phyloP scores from a whole-genome alignment of 2,888 invertebrate genomes.

The Patella depressa region DNA sequence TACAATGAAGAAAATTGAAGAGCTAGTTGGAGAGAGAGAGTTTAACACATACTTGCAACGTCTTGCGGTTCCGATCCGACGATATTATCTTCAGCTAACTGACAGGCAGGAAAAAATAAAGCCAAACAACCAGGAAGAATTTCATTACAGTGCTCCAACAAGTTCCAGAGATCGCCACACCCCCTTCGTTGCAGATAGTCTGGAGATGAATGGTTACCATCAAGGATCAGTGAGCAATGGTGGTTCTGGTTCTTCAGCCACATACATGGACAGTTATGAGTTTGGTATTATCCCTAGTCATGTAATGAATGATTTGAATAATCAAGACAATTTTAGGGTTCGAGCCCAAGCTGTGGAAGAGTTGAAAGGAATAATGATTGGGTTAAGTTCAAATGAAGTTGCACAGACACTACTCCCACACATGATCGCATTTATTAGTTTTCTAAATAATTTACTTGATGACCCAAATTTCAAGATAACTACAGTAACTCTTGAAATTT shows the following conservation, averaged over 20 bases:
- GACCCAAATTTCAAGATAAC: constrained; percentile 77
- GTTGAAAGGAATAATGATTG: constrained; percentile 74
- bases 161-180: constrained; percentile 19
- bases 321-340: constrained; percentile 76
- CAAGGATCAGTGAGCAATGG: constrained; percentile 10
- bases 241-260: constrained; percentile 31
- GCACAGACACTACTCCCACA: constrained; percentile 75
- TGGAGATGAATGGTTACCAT: constrained; percentile 28
- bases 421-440: constrained; percentile 78
- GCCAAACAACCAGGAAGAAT: constrained; percentile 18
- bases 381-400: constrained; percentile 56
- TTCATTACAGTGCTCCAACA: constrained; percentile 23
- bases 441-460: constrained; percentile 76
- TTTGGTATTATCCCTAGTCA: constrained; percentile 72
- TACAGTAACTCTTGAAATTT: constrained; percentile 72
- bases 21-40: constrained; percentile 68
- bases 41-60: constrained; percentile 66
- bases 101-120: constrained; percentile 37
- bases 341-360: constrained; percentile 77
- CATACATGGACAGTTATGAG: constrained; percentile 57
- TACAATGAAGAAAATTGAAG: constrained; percentile 69
- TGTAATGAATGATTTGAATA: constrained; percentile 70
- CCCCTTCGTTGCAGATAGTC: constrained; percentile 11
- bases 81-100: constrained; percentile 58
- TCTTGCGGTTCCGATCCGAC: constrained; percentile 56